A percentile compares a stretch with the other conserved stretches of the same genome.
phyloP scores from a whole-genome alignment of 2,888 invertebrate genomes.

The Ernsta delagoae region DNA sequence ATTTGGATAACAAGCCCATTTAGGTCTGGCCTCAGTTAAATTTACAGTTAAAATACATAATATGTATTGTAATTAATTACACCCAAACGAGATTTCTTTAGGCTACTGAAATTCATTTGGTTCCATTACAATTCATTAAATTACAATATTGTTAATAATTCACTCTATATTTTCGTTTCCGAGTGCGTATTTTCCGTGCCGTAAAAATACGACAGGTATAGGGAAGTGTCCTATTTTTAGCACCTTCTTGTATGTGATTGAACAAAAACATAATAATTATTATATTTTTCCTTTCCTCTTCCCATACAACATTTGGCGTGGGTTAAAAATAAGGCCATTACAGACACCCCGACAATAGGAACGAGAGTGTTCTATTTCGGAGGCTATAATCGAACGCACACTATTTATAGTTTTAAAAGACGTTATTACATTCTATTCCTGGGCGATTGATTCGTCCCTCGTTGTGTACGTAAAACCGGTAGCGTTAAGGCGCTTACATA shows the following conservation, averaged over 20 bases:
- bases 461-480: background rate
- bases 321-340: slow-evolving; percentile 25
- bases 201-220: too few relatives aligned
- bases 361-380: slow-evolving; percentile 19
- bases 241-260: too few relatives aligned
- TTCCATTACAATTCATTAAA: background rate
- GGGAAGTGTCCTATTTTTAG: too few relatives aligned
- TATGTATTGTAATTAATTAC: background rate
- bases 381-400: slow-evolving; percentile 23
- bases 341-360: slow-evolving; percentile 22
- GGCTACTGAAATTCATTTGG: background rate
- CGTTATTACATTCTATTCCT: slow-evolving; percentile 39
- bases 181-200: slow-evolving; percentile 8
- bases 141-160: background rate
- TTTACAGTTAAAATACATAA: too few relatives aligned
- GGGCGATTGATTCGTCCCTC: slow-evolving; percentile 37
- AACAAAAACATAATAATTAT: too few relatives aligned
- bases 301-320: slow-evolving; percentile 5
- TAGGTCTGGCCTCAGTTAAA: too few relatives aligned
- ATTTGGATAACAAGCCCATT: too few relatives aligned
- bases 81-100: background rate
- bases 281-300: background rate
- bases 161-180: slow-evolving; percentile 15
- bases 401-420: slow-evolving; percentile 37
- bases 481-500: background rate